phyloP scores from a whole-genome alignment of 2,113 vertebrate species.

The Mormoops blainvillei region DNA sequence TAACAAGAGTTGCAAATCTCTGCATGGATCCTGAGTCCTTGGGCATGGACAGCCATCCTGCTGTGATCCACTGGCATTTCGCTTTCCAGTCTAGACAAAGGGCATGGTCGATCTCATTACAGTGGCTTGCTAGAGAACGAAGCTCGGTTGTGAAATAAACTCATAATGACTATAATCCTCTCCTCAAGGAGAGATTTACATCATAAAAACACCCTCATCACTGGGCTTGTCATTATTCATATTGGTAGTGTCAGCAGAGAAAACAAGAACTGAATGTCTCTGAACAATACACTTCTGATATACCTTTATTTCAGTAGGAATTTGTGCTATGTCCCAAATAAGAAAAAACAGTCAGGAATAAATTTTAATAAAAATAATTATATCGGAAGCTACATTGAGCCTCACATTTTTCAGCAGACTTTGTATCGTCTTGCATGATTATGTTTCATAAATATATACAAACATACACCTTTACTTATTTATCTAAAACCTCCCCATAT shows the following conservation, averaged over 20 bases:
- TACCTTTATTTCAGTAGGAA: not conserved
- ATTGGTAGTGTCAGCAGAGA: not conserved
- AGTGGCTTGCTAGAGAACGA: not conserved
- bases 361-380: not conserved
- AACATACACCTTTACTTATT: not conserved
- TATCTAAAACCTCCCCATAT: not conserved
- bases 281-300: conserved; percentile 9
- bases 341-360: not conserved
- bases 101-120: not conserved
- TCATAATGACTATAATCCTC: not conserved
- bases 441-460: not conserved
- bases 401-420: not conserved
- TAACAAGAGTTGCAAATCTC: not conserved
- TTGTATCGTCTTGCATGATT: not conserved
- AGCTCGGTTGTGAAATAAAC: conserved; percentile 14
- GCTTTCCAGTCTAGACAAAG: not conserved
- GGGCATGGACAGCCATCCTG: not conserved
- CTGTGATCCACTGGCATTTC: not conserved
- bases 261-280: not conserved
- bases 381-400: not conserved
- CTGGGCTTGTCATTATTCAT: not conserved
- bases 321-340: not conserved
- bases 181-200: conserved; percentile 11
- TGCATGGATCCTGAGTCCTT: not conserved
- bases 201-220: not conserved